Percentiles rank a stretch among this genome's conserved stretches.
Evolutionary conservation across 2,113 vertebrate species (phyloP).

Genomic region (Callochromis pleurospilus): DNA sequence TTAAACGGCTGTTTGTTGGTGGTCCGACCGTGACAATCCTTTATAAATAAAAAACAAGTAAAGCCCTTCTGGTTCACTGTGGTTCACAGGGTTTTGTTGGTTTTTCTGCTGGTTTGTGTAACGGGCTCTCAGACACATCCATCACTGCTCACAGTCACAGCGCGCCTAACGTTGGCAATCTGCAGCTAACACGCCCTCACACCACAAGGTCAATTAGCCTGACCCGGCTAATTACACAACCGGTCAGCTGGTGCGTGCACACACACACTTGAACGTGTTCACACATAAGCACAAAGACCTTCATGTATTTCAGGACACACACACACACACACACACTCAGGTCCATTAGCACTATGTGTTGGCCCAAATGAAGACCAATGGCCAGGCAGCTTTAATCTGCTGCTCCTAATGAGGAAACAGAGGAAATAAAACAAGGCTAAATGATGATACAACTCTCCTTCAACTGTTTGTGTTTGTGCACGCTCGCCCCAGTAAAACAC

Average conservation of each 20-base stretch:
- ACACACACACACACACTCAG: not conserved
- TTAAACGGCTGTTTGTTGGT: not conserved
- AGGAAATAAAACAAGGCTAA: conserved; percentile 78
- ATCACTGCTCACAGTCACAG: conserved; percentile 37
- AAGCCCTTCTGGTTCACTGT: not conserved
- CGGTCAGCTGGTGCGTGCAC: not conserved
- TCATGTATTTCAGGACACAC: not conserved
- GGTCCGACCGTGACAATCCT: not conserved
- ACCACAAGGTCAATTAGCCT: conserved; percentile 52
- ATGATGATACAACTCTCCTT: conserved; percentile 83
- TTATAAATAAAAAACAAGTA: not conserved
- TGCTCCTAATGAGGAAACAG: conserved; percentile 86
- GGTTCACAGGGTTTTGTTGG: not conserved
- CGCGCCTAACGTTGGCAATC: conserved; percentile 38
- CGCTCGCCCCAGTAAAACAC: not conserved
- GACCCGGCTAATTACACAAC: conserved; percentile 50
- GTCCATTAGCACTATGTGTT: conserved; percentile 75
- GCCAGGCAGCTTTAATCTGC: conserved; percentile 77
- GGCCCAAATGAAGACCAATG: conserved; percentile 91
- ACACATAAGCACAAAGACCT: not conserved
- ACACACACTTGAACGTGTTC: not conserved
- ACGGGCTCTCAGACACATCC: conserved; percentile 39
- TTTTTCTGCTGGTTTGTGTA: conserved; percentile 25
- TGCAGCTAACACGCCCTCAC: conserved; percentile 31
- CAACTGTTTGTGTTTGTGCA: conserved; percentile 19